These are phyloP conservation scores for Vanessa tameamea DNA, from an alignment of 1,140 invertebrate species.

Conservation along the genomic window DNA sequence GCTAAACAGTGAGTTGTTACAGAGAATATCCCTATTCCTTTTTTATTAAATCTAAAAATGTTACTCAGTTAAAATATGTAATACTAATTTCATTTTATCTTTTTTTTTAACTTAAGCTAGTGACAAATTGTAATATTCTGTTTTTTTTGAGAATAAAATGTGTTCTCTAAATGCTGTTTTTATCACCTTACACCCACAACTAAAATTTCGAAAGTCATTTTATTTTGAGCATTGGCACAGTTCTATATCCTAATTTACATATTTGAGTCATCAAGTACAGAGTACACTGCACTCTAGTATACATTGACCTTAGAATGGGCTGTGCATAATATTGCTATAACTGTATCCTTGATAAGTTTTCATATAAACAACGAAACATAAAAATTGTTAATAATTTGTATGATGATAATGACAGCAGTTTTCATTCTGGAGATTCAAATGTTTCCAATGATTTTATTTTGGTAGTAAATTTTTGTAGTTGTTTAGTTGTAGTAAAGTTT, in stretches of 20 bases:
- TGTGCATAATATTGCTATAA: not conserved
- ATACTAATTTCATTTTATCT: conserved; percentile 60
- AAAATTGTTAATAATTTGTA: no score
- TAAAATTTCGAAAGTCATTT: conserved; percentile 58
- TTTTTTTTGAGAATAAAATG: conserved; percentile 78
- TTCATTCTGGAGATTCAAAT: no score
- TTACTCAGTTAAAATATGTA: conserved; percentile 50
- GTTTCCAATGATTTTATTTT: no score
- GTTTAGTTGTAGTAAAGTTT: no score
- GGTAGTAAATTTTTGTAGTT: no score
- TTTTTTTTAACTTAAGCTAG: conserved; percentile 74
- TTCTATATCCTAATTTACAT: conserved; percentile 18
- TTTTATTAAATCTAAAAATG: conserved; percentile 39
- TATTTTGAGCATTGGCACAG: conserved; percentile 60
- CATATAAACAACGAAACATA: no score
- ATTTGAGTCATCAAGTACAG: conserved; percentile 26
- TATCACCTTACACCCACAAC: conserved; percentile 11
- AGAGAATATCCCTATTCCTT: conserved; percentile 19
- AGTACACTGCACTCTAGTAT: conserved; percentile 20
- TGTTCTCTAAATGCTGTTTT: conserved; percentile 56
- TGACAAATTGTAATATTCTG: conserved; percentile 79
- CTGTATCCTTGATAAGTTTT: no score
- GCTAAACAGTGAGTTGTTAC: conserved; percentile 34
- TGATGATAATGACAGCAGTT: no score
- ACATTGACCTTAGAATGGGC: conserved; percentile 7